Conservation (phyloP, 2,113 vertebrate genomes). For the Anhinga rufa region DNA sequence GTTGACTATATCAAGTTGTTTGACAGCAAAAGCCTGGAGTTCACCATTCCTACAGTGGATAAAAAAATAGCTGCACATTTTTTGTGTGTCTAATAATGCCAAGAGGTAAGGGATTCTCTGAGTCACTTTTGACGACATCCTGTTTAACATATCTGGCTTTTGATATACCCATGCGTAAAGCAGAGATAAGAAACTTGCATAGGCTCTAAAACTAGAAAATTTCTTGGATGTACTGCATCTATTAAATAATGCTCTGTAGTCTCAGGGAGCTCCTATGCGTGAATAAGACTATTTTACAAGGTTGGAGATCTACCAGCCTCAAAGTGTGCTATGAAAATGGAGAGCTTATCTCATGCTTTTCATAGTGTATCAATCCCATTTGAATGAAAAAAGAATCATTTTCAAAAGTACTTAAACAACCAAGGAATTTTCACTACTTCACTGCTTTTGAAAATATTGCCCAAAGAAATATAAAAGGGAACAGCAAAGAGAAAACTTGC, state of each 20-base stretch:
- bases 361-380: background rate
- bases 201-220: background rate
- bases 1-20: background rate
- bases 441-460: background rate
- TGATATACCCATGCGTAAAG: background rate
- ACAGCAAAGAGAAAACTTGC: background rate
- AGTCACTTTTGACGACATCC: background rate
- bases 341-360: background rate
- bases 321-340: background rate
- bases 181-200: background rate
- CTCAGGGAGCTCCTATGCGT: background rate
- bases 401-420: background rate
- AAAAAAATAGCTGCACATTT: background rate
- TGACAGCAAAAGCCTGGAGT: background rate
- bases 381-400: background rate
- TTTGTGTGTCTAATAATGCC: background rate
- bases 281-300: background rate
- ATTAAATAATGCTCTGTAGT: background rate
- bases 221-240: background rate
- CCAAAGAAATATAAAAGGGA: background rate
- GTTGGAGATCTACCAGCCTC: background rate
- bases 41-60: background rate
- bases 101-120: background rate
- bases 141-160: background rate
- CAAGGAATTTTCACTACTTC: background rate